Conservation (phyloP, 2,113 vertebrate genomes). For the Hypanus sabinus region DNA sequence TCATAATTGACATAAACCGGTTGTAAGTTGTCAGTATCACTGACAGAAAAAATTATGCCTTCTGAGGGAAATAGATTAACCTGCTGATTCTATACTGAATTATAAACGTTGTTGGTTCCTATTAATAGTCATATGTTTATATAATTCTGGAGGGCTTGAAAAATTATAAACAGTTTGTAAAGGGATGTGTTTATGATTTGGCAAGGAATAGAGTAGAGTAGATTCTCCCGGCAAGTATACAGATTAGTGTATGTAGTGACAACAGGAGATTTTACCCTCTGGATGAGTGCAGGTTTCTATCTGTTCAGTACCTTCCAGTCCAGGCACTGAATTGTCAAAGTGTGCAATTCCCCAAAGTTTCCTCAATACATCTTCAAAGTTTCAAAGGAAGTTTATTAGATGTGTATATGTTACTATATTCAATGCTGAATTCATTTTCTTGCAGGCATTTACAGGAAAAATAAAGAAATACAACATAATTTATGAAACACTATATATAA, state of each 20-base stretch:
- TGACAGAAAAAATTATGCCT: not conserved
- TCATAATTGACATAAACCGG: constrained; percentile 3
- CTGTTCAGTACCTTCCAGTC: not conserved
- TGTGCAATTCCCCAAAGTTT: not conserved
- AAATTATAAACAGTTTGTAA: not conserved
- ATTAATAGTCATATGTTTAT: not conserved
- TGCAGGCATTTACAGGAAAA: too few relatives aligned
- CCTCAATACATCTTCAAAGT: too few relatives aligned
- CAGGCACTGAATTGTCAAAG: not conserved
- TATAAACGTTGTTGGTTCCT: not conserved
- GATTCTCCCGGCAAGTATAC: not conserved
- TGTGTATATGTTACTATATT: too few relatives aligned
- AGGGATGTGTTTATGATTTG: not conserved
- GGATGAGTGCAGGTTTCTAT: not conserved
- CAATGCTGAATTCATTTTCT: too few relatives aligned
- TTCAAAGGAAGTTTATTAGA: too few relatives aligned
- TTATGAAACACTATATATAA: too few relatives aligned
- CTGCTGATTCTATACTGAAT: not conserved
- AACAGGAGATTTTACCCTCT: not conserved
- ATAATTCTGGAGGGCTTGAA: not conserved
- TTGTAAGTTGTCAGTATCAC: not conserved
- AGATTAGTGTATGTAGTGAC: not conserved
- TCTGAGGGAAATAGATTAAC: not conserved
- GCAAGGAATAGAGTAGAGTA: not conserved
- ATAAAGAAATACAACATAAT: too few relatives aligned